Conservation (phyloP, 2,113 vertebrate genomes). For the Hiodon alosoides region DNA sequence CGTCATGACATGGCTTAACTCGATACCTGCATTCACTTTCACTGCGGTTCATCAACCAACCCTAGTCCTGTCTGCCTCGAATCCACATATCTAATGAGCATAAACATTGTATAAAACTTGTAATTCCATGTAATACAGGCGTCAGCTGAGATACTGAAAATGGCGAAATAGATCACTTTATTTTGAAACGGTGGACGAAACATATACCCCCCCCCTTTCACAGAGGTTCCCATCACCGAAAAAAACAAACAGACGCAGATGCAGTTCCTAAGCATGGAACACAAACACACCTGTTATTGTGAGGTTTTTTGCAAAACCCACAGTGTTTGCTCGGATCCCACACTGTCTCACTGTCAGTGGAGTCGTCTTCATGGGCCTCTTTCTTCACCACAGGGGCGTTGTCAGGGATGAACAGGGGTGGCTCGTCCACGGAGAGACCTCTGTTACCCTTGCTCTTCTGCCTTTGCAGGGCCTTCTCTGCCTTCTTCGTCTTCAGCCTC, state of each 20-base stretch:
- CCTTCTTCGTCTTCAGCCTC: conserved; percentile 74
- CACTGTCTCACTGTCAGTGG: conserved; percentile 63
- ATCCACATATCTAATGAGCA: too few relatives aligned
- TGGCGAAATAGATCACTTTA: not conserved
- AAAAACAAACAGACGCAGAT: not conserved
- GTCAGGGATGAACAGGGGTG: conserved; percentile 90
- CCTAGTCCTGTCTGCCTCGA: too few relatives aligned
- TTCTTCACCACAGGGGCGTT: conserved; percentile 85
- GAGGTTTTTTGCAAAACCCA: conserved; percentile 89
- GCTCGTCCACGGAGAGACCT: conserved; percentile 90
- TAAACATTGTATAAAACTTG: too few relatives aligned
- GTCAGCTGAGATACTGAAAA: not conserved
- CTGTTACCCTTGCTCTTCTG: conserved; percentile 78
- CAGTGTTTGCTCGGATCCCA: conserved; percentile 93
- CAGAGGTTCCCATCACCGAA: too few relatives aligned
- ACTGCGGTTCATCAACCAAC: too few relatives aligned
- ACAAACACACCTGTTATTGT: conserved; percentile 76
- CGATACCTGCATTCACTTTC: too few relatives aligned
- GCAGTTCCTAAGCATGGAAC: not conserved
- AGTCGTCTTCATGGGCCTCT: conserved; percentile 73
- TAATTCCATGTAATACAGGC: too few relatives aligned
- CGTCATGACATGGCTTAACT: too few relatives aligned
- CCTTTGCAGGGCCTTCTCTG: conserved; percentile 73
- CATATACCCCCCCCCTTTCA: too few relatives aligned
- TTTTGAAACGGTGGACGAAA: not conserved